Conservation (phyloP, 2,888 invertebrate species). For the Liodrosophila aerea region DNA sequence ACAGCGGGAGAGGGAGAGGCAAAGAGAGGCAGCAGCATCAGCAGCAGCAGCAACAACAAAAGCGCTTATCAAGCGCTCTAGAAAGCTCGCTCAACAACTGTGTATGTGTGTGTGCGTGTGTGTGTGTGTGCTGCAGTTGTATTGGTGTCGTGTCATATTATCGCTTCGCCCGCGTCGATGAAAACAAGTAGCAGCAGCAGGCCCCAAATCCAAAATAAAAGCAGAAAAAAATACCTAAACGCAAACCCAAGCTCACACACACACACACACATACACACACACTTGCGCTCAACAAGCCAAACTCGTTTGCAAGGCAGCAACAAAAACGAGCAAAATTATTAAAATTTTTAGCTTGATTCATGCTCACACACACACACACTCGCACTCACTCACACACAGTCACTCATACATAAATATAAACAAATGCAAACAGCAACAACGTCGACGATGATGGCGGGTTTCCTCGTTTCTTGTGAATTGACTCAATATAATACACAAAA, state of each 20-base stretch:
- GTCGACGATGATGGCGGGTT: constrained; percentile 70
- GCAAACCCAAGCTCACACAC: constrained; percentile 18
- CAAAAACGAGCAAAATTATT: constrained; percentile 65
- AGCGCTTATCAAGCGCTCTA: constrained; percentile 55
- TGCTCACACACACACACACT: constrained; percentile 43
- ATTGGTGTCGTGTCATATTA: constrained; percentile 56
- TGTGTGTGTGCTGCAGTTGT: constrained; percentile 33
- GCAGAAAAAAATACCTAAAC: constrained; percentile 31
- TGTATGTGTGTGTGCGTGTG: too few species aligned
- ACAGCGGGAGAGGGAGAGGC: constrained; percentile 9
- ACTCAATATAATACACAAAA: constrained; percentile 65
- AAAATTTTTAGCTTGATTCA: constrained; percentile 73
- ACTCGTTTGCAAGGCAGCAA: constrained; percentile 58
- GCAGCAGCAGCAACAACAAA: constrained; percentile 12
- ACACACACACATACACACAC: constrained; percentile 13
- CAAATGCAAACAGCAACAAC: constrained; percentile 48
- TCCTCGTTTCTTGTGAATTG: constrained; percentile 80
- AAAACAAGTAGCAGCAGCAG: constrained; percentile 64
- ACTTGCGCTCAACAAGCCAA: constrained; percentile 72
- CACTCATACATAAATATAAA: constrained; percentile 43
- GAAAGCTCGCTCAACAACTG: constrained; percentile 25
- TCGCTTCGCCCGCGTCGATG: constrained; percentile 50
- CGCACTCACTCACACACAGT: constrained; percentile 13
- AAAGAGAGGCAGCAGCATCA: background rate
- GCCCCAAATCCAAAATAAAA: constrained; percentile 36